phyloP scores from a whole-genome alignment of 2,113 vertebrate species.

The Saccopteryx leptura region DNA sequence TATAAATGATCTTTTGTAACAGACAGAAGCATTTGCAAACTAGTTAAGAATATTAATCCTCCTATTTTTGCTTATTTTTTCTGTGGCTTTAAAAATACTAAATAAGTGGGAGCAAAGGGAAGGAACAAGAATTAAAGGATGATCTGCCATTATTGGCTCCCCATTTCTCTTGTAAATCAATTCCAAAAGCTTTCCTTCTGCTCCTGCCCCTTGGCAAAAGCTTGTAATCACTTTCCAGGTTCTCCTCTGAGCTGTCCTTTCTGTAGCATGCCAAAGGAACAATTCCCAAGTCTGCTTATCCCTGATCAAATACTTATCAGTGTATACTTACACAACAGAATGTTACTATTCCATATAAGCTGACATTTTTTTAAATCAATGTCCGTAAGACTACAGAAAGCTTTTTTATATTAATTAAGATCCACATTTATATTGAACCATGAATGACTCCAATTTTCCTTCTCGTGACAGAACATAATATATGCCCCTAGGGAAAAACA shows the following conservation, averaged over 20 bases:
- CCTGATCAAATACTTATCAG: not conserved
- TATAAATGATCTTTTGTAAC: constrained; percentile 16
- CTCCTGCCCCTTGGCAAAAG: not conserved
- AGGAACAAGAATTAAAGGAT: constrained; percentile 26
- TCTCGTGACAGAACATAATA: constrained; percentile 53
- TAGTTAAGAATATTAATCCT: constrained; percentile 18
- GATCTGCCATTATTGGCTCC: not conserved
- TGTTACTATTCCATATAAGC: not conserved
- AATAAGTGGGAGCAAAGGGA: not conserved
- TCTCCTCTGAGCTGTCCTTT: constrained; percentile 4
- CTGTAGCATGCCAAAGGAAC: constrained; percentile 1
- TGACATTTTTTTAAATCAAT: constrained; percentile 56
- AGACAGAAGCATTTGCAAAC: not conserved
- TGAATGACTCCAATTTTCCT: constrained; percentile 52
- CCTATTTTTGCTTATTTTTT: constrained; percentile 19
- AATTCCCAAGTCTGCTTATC: not conserved
- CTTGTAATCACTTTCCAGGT: not conserved
- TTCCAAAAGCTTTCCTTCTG: not conserved
- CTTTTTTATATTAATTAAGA: constrained; percentile 69
- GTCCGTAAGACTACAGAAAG: not conserved
- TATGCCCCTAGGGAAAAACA: constrained; percentile 34
- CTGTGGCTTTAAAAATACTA: constrained; percentile 53
- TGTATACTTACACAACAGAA: not conserved
- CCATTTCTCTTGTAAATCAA: constrained; percentile 37
- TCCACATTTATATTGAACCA: constrained; percentile 62